phyloP scores from a whole-genome alignment of 2,888 invertebrate genomes.

The Eupsilia transversa region DNA sequence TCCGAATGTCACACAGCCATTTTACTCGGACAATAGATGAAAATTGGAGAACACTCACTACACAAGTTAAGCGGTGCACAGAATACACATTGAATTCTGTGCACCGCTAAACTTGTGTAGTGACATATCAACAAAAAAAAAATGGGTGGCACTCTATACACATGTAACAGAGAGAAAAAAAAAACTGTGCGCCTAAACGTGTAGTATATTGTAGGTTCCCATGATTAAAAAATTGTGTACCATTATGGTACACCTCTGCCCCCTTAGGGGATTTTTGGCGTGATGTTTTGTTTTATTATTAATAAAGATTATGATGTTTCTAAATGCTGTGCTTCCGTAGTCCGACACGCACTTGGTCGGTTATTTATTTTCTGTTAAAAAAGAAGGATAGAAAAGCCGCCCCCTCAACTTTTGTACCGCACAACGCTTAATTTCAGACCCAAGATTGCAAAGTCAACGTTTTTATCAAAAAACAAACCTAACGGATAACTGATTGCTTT shows the following conservation, averaged over 20 bases:
- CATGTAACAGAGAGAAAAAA: not conserved
- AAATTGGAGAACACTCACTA: too few relatives aligned
- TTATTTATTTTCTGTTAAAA: not conserved
- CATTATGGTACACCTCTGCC: too few relatives aligned
- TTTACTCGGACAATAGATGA: not conserved
- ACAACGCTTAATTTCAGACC: conserved; percentile 69
- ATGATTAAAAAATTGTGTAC: too few relatives aligned
- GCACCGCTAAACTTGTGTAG: not conserved
- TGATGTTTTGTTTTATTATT: too few relatives aligned
- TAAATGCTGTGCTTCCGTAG: not conserved
- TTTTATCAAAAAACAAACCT: conserved; percentile 81
- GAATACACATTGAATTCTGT: not conserved
- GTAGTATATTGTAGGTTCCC: not conserved
- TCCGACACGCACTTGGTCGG: too few relatives aligned
- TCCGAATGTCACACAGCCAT: not conserved
- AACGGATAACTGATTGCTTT: conserved; percentile 81
- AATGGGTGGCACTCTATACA: not conserved
- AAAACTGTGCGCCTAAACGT: not conserved
- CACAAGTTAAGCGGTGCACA: too few relatives aligned
- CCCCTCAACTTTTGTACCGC: conserved; percentile 54
- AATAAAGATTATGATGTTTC: not conserved
- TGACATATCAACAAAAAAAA: not conserved
- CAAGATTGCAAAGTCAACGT: conserved; percentile 77
- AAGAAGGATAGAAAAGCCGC: not conserved
- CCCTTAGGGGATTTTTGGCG: too few relatives aligned